phyloP scores from a whole-genome alignment of 2,113 vertebrate genomes.

The Porphyrio hochstetteri region DNA sequence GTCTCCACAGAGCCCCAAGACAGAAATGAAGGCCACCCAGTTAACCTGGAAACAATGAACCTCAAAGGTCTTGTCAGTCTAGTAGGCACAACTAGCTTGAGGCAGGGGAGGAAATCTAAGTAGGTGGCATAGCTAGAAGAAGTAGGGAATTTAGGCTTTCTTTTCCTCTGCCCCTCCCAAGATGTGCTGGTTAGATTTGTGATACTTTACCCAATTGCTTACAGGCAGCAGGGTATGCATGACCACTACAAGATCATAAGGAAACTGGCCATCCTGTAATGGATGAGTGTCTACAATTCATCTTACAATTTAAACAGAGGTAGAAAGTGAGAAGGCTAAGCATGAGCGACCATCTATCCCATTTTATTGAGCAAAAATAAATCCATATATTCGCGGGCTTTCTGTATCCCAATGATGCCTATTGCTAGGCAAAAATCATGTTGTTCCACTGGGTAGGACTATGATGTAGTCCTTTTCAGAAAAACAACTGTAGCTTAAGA shows the following conservation, averaged over 20 bases:
- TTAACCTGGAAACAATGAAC: conserved; percentile 64
- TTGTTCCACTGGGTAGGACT: not conserved
- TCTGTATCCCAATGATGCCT: not conserved
- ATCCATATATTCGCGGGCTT: not conserved
- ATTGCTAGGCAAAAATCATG: not conserved
- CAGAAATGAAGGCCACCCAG: conserved; percentile 56
- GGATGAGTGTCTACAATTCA: not conserved
- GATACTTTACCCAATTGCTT: not conserved
- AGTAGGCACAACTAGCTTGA: not conserved
- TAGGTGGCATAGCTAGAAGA: conserved; percentile 50
- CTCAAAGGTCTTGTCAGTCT: conserved; percentile 32
- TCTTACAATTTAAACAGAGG: not conserved
- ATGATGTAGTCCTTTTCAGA: not conserved
- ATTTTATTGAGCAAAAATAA: not conserved
- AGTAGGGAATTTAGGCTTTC: not conserved
- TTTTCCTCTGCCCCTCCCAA: not conserved
- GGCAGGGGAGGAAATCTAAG: conserved; percentile 48
- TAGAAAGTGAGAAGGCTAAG: not conserved
- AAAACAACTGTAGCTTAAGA: not conserved
- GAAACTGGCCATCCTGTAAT: not conserved
- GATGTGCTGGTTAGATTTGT: conserved; percentile 15
- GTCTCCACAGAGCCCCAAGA: conserved; percentile 19
- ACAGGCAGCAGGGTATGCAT: not conserved
- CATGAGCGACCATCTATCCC: too few species aligned
- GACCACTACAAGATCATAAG: not conserved